Conservation (phyloP, 1,140 invertebrate species). For the Cheumatopsyche charites region DNA sequence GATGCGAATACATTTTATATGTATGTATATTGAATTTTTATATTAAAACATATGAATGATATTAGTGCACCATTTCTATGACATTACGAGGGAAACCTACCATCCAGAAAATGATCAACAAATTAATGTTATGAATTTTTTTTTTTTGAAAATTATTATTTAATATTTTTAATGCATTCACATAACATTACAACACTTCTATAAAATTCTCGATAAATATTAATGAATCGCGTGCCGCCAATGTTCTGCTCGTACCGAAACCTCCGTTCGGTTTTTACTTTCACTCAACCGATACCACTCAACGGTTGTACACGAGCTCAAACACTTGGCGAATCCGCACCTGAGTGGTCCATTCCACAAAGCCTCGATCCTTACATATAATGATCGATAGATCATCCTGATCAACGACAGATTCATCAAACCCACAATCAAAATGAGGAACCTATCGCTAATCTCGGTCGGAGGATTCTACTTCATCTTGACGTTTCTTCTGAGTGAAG, state of each 20-base stretch:
- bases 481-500: constrained; percentile 51
- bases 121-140: too few species aligned
- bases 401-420: not conserved
- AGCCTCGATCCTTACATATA: not conserved
- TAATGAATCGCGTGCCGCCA: constrained; percentile 31
- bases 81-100: too few species aligned
- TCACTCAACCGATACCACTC: constrained; percentile 40
- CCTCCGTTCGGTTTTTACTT: constrained; percentile 47
- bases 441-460: constrained; percentile 31
- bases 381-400: constrained; percentile 5
- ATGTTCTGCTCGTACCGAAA: constrained; percentile 23
- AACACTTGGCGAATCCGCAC: constrained; percentile 26
- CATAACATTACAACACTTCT: too few species aligned
- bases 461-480: constrained; percentile 29
- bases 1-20: too few species aligned
- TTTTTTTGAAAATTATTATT: too few species aligned
- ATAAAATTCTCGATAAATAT: not conserved
- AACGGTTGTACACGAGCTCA: constrained; percentile 27
- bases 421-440: constrained; percentile 46
- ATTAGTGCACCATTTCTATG: too few species aligned
- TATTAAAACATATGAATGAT: too few species aligned
- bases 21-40: too few species aligned
- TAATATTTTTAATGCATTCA: too few species aligned
- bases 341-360: constrained; percentile 25
- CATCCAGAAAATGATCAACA: too few species aligned